Conservation (phyloP, 2,113 vertebrate genomes). For the Hymenochirus boettgeri region DNA sequence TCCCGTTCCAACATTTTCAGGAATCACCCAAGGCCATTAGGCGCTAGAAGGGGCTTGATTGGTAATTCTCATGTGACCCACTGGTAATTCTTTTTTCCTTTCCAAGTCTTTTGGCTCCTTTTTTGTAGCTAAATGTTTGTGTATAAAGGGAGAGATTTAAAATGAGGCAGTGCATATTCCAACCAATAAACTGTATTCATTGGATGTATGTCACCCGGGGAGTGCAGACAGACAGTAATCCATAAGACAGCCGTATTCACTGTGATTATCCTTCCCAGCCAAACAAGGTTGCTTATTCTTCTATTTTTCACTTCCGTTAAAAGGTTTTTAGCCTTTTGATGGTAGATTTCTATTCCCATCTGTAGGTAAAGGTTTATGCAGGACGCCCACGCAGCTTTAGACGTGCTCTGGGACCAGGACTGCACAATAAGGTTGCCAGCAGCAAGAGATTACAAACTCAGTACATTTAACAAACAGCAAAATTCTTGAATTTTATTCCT, state of each 20-base stretch:
- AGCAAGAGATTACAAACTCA: constrained; percentile 13
- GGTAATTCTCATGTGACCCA: too few species aligned
- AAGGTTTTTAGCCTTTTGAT: constrained; percentile 24
- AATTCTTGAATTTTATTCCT: constrained; percentile 14
- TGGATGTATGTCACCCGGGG: too few species aligned
- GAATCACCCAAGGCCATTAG: too few species aligned
- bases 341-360: constrained; percentile 17
- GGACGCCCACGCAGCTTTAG: constrained; percentile 27
- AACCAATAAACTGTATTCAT: too few species aligned
- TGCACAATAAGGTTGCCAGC: constrained; percentile 8
- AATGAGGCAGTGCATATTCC: too few species aligned
- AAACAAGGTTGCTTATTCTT: constrained; percentile 22
- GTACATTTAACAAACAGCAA: constrained; percentile 5
- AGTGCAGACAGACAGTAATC: not conserved
- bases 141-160: too few species aligned
- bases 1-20: too few species aligned
- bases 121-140: too few species aligned
- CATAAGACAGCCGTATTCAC: constrained; percentile 10
- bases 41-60: too few species aligned
- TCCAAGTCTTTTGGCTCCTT: too few species aligned
- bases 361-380: constrained; percentile 31
- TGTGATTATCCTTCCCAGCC: constrained; percentile 12
- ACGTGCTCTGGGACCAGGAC: not conserved
- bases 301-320: constrained; percentile 17
- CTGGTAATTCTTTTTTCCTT: too few species aligned